A percentile compares a stretch with the other conserved stretches of the same genome.
These are phyloP conservation scores for Xanthia icteritia DNA, from an alignment of 2,888 invertebrate genomes.

Conservation along the genomic window DNA sequence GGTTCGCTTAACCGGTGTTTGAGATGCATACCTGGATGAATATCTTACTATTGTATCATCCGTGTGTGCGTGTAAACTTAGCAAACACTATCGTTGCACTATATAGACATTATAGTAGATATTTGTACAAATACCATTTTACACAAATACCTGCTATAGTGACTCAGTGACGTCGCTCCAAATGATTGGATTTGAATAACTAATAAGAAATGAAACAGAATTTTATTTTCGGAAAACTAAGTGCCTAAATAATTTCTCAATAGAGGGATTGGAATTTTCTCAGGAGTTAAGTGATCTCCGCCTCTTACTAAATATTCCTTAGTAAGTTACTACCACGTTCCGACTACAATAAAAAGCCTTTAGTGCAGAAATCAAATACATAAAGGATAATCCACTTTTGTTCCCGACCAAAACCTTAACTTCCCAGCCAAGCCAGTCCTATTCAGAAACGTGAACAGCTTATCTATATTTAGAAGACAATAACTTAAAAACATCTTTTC, in stretches of 20 bases:
- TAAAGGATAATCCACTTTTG: not conserved
- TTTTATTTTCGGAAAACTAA: not conserved
- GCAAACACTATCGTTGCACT: not conserved
- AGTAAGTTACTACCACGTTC: not conserved
- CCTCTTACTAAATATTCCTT: not conserved
- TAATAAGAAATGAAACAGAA: not conserved
- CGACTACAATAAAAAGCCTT: not conserved
- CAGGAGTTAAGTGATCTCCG: not conserved
- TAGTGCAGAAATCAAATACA: not conserved
- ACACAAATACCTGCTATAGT: too few species aligned
- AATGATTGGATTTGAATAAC: not conserved
- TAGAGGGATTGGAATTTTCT: not conserved
- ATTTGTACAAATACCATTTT: not conserved
- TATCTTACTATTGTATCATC: slow-evolving; percentile 12
- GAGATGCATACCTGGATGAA: slow-evolving; percentile 22
- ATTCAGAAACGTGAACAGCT: not conserved
- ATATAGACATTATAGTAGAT: not conserved
- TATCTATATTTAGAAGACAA: slow-evolving; percentile 19
- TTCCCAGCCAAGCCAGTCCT: not conserved
- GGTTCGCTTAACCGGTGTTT: slow-evolving; percentile 26
- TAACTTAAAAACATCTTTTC: not conserved
- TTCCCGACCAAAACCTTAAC: not conserved
- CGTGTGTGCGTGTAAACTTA: not conserved
- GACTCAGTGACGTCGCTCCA: not conserved
- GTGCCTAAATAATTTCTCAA: not conserved